Evolutionary conservation across 2,888 invertebrate species (phyloP).

Genomic region (Archaeoteleia sp.): DNA sequence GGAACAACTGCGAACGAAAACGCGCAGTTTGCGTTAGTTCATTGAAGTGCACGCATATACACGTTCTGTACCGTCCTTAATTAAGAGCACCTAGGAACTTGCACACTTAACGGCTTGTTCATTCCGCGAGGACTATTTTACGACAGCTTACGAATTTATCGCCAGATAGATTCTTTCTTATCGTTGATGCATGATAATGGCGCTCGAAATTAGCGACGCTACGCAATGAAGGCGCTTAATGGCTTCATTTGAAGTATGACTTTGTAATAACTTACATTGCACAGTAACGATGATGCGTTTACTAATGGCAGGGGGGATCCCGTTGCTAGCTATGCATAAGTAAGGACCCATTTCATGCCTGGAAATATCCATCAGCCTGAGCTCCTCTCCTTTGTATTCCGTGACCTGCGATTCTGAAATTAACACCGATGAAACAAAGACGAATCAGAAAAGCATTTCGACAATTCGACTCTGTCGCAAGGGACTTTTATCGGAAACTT

Average conservation of each 20-base stretch:
- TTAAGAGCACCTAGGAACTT: neutral
- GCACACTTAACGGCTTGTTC: neutral
- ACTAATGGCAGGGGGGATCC: conserved; percentile 91
- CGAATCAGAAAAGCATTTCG: conserved; percentile 14
- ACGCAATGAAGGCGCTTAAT: conserved; percentile 25
- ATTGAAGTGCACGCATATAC: neutral
- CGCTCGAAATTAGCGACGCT: conserved; percentile 25
- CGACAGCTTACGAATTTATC: neutral
- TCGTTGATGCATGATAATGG: conserved; percentile 13
- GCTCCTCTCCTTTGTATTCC: conserved; percentile 84
- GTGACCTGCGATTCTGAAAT: conserved; percentile 74
- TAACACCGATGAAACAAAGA: conserved; percentile 29
- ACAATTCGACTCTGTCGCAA: neutral
- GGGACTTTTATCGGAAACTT: conserved; percentile 2
- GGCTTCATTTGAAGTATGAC: conserved; percentile 35
- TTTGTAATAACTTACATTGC: conserved; percentile 84
- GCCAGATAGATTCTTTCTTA: conserved; percentile 5
- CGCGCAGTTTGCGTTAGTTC: conserved; percentile 35
- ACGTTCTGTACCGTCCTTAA: conserved; percentile 8
- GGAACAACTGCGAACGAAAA: conserved; percentile 85
- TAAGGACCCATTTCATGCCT: conserved; percentile 94
- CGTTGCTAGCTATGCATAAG: conserved; percentile 92
- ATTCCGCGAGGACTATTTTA: neutral
- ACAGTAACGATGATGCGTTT: conserved; percentile 92
- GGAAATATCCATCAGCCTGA: conserved; percentile 87